Base-by-base conservation (phyloP, 2,797 vertebrate species). In the Leptatherina wallacei region DNA sequence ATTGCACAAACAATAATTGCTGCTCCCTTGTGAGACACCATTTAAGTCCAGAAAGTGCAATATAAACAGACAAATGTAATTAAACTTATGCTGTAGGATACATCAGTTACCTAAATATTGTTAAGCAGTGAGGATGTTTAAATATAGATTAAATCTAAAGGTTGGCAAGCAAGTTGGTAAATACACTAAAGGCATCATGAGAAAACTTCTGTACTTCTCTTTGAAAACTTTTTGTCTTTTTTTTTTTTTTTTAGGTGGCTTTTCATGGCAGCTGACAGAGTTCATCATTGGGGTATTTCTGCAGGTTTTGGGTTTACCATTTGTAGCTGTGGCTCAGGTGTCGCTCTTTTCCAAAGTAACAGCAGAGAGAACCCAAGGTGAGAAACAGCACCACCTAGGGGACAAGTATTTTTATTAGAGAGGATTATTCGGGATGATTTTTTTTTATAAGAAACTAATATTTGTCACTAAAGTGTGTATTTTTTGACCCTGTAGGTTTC, bases 321-420 rank as follows among this genome's bases (percentile, higher is more conserved):
- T 96, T 72, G 94, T 96, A 1, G 93, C 95, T 0, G 95, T 96
- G 16, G 93, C 95, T 35, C 95, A 96, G 73, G 93, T 96, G 57
- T 96, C 95, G 13, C 95, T 96, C 49, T 96, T 96, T 71, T 96
- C 95, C 52, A 96, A 96, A 91, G 84, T 96, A 44, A 96, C 95
- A 0, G 80, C 94, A 9, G 94, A 95, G 81, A 94, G 84, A 81
- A 96, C 95, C 0, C 96, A 96, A 90, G 96, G 96, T 96, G 67
- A 90, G 89, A 72, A 82, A 81, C 47, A 3, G 44, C 71, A 33
- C 16, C 59, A 56, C 61, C 80, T 58, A 18, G 60, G 78, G 80
- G 83, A 68, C 9, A 36, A 3, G 2, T 22, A 2, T 16, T 16
- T 27, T 18, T 12, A 38, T 6, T 14, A 27, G 22, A 1, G 14